A percentile compares a stretch with the other conserved stretches of the same genome.
These are phyloP conservation scores for Pogonomyrmex barbatus DNA, from an alignment of 1,140 invertebrate genomes.

Conservation along the genomic window DNA sequence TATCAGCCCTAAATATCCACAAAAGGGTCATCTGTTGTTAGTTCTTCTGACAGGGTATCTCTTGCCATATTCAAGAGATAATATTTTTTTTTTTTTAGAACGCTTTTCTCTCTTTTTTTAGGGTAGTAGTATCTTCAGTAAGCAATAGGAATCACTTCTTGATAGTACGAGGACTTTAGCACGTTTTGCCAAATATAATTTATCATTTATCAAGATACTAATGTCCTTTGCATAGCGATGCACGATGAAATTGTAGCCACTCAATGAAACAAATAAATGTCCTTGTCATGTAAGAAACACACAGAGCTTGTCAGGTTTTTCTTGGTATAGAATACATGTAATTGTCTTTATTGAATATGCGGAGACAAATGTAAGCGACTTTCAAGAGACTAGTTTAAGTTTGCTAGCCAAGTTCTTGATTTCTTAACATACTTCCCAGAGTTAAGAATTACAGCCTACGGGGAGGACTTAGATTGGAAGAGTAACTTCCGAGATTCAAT, in stretches of 20 bases:
- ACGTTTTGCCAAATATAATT: conserved; percentile 67
- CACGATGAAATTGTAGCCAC: conserved; percentile 64
- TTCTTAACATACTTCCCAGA: conserved; percentile 85
- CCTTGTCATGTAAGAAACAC: conserved; percentile 47
- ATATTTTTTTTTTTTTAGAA: conserved; percentile 37
- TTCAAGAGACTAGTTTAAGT: conserved; percentile 66
- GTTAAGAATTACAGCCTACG: conserved; percentile 82
- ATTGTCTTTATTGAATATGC: conserved; percentile 58
- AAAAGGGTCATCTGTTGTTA: conserved; percentile 54
- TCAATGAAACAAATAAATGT: conserved; percentile 61
- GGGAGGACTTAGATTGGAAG: conserved; percentile 18
- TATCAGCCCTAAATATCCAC: conserved; percentile 61
- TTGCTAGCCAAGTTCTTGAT: conserved; percentile 85
- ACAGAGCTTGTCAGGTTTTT: conserved; percentile 41
- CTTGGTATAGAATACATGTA: conserved; percentile 42
- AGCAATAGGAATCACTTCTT: conserved; percentile 61
- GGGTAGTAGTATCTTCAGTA: conserved; percentile 57
- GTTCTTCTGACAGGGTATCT: conserved; percentile 67
- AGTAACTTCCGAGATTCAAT: conserved; percentile 68
- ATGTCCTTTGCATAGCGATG: conserved; percentile 60
- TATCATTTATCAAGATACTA: conserved; percentile 63
- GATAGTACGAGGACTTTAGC: conserved; percentile 45
- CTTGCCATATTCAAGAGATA: conserved; percentile 32
- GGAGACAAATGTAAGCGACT: conserved; percentile 40
- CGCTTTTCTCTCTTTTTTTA: conserved; percentile 28